Evolutionary conservation across 2,888 invertebrate genomes (phyloP), one percentile per base, ranked within the genome.

Genomic region (Drosophila mimetica): DNA sequence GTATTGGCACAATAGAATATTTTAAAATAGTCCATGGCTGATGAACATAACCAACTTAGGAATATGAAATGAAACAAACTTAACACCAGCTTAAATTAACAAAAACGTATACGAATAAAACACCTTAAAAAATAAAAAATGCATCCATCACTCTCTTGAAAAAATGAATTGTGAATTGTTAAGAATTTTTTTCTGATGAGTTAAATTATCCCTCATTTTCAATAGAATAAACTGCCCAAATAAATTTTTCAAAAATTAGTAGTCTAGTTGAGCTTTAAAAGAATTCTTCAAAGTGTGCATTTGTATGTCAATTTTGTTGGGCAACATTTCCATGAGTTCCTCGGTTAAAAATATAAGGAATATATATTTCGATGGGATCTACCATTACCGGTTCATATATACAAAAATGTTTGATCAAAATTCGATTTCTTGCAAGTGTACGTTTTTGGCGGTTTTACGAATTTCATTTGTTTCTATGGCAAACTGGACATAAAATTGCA

Each of bases 311-410:
- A 11, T 41, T 41, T 41, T 36, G 39, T 36, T 65, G 52, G 36
- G 46, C 25, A 53, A 67, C 57, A 53, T 57, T 70, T 37, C 16
- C 30, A 20, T 5, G 46, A 39, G 13, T 46, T 46, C 39, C 60
- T 60, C 28, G 14, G 20, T 46, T 20, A 54, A 48, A 54, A 69
- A 66, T 67, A 69, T 69, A 55, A 39, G 67, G 18, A 39, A 36
- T 52, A 66, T 67, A 34, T 57, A 71, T 58, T 71, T 69, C 67
- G 67, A 70, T 69, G 67, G 67, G 67, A 69, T 58, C 71, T 67
- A 67, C 57, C 44, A 70, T 22, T 57, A 57, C 34, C 25, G 37
- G 9, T 47, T 30, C 28, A 18, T 67, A 22, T 61, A 63, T 61
- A 60, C 60, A 60, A 60, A 60, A 61, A 30, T 30, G 3, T 20